Conservation (phyloP, 2,113 vertebrate species). For the Platichthys stellatus region DNA sequence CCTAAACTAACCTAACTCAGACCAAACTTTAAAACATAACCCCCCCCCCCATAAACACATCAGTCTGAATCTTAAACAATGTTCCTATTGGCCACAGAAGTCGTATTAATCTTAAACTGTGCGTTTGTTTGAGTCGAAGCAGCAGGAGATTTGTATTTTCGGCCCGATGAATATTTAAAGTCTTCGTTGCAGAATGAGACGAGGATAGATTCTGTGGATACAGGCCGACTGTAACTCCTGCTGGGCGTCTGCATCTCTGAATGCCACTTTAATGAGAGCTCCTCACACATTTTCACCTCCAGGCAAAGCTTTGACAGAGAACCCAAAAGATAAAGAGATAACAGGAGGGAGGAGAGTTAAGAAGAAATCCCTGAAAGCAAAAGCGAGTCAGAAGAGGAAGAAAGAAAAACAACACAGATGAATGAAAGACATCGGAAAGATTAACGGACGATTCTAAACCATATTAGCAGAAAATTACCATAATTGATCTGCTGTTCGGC, state of each 20-base stretch:
- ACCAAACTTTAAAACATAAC: too few relatives aligned
- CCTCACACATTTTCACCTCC: conserved; percentile 23
- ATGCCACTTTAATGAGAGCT: conserved; percentile 34
- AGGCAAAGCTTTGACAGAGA: conserved; percentile 20
- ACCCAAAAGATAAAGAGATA: background rate
- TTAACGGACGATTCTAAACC: conserved; percentile 12
- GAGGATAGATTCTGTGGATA: conserved; percentile 42
- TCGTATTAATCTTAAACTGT: too few relatives aligned
- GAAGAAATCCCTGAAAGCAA: background rate
- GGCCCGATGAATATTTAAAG: conserved; percentile 29
- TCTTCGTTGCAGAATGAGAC: background rate
- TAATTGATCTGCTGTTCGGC: conserved; percentile 42
- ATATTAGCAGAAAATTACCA: conserved; percentile 14
- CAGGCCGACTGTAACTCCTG: conserved; percentile 26
- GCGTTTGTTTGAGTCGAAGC: too few relatives aligned
- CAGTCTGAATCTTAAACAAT: too few relatives aligned
- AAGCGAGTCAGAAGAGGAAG: background rate
- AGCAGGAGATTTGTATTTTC: too few relatives aligned
- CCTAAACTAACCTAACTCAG: too few relatives aligned
- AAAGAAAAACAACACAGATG: background rate
- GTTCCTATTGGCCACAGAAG: too few relatives aligned
- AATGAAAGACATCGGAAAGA: background rate
- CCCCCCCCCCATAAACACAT: too few relatives aligned
- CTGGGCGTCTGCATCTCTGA: conserved; percentile 24
- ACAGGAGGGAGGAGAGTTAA: background rate